Percentiles rank a stretch among this genome's conserved stretches.
These are phyloP conservation scores for Peromyscus polionotus DNA, from an alignment of 2,113 vertebrate species.

Conservation along the genomic window DNA sequence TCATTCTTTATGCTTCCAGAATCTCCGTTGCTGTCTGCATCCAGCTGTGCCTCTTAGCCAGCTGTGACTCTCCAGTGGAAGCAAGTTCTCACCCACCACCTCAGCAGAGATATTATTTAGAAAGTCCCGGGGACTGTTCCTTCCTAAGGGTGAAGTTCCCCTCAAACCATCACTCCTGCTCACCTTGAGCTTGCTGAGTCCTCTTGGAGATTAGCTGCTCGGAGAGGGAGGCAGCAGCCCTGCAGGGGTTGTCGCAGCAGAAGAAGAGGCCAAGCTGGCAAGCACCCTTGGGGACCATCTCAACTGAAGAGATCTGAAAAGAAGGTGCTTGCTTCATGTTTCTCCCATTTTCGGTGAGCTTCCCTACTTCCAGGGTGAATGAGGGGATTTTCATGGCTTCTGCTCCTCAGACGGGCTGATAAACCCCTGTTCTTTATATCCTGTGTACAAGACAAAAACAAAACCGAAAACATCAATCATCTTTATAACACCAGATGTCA, in stretches of 20 bases:
- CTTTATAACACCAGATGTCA: neutral
- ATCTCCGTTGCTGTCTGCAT: slow-evolving; percentile 28
- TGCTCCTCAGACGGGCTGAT: neutral
- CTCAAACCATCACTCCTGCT: neutral
- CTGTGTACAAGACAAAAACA: neutral
- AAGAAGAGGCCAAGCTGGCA: neutral
- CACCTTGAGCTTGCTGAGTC: neutral
- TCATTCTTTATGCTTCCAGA: slow-evolving; percentile 39
- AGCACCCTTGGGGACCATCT: neutral
- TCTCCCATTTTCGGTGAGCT: neutral
- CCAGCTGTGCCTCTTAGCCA: slow-evolving; percentile 5
- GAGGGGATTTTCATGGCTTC: neutral
- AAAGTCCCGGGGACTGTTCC: neutral
- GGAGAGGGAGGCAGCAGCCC: neutral
- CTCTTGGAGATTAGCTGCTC: neutral
- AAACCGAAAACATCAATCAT: neutral
- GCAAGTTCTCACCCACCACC: neutral
- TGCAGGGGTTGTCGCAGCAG: neutral
- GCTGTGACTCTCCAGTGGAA: slow-evolving; percentile 4
- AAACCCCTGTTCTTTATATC: neutral
- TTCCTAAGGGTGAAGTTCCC: neutral
- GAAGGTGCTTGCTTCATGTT: neutral
- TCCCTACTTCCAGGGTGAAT: neutral
- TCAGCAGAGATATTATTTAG: neutral
- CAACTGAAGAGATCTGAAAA: neutral